Percentiles rank a stretch among this genome's conserved stretches.
Evolutionary conservation across 2,888 invertebrate species (phyloP).

Genomic region (Ormyrus thymus): DNA sequence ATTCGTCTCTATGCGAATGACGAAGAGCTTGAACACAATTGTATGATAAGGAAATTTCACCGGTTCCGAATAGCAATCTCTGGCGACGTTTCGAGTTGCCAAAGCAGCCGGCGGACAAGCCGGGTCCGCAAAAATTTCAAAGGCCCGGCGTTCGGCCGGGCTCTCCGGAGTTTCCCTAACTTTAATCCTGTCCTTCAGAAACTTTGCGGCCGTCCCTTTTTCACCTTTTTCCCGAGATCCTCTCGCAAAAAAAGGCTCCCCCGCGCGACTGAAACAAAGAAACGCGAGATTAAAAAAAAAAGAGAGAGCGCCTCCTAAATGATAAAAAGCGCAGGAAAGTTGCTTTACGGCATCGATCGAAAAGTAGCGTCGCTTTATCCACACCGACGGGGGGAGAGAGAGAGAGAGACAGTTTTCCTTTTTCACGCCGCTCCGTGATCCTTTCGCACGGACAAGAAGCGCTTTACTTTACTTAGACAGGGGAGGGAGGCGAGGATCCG

Average conservation of each 20-base stretch:
- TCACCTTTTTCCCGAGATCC: background rate
- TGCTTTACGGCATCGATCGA: conserved; percentile 35
- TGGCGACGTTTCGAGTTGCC: conserved; percentile 3
- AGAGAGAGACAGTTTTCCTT: background rate
- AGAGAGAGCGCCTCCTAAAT: too few species aligned
- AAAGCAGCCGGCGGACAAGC: background rate
- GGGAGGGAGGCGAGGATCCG: background rate
- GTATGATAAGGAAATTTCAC: too few species aligned
- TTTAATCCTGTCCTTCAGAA: conserved; percentile 31
- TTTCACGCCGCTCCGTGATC: conserved; percentile 19
- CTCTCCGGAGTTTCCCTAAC: conserved; percentile 12
- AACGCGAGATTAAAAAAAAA: conserved; percentile 8
- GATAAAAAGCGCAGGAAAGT: too few species aligned
- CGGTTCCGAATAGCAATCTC: conserved; percentile 13
- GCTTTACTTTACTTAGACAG: conserved; percentile 22
- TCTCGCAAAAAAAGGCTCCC: background rate
- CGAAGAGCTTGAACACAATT: too few species aligned
- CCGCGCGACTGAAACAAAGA: background rate
- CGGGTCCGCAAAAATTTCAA: conserved; percentile 12
- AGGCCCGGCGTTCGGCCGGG: background rate
- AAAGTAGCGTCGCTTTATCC: background rate
- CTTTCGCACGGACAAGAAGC: conserved; percentile 6
- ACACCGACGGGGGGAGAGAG: too few species aligned
- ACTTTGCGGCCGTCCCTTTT: conserved; percentile 25
- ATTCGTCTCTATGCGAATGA: too few species aligned